Percentiles rank a stretch among this genome's conserved stretches.
Evolutionary conservation across 2,797 vertebrate species (phyloP).

Genomic region (Lepidocolaptes lacrymiger): DNA sequence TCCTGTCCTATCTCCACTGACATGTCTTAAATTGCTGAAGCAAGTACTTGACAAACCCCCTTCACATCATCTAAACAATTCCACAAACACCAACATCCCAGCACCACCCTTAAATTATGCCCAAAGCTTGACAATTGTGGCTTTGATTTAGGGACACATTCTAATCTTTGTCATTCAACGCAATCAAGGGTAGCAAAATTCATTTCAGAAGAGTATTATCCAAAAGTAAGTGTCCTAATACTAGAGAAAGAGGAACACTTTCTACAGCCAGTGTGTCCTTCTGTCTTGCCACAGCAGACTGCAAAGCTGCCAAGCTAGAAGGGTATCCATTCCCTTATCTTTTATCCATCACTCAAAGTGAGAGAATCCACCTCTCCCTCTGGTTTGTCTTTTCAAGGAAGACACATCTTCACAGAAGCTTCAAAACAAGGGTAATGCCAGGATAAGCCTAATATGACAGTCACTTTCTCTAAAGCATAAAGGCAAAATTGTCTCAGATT

Average conservation of each 20-base stretch:
- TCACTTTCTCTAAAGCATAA: accelerated
- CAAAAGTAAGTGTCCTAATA: neutral
- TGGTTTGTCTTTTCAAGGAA: neutral
- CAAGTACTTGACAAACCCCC: neutral
- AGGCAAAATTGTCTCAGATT: neutral
- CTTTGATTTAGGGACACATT: neutral
- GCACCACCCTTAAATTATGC: neutral
- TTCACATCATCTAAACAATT: neutral
- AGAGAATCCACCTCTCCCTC: neutral
- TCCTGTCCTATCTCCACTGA: neutral
- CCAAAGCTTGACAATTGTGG: neutral
- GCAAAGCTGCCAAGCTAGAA: neutral
- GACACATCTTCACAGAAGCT: neutral
- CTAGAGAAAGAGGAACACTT: neutral
- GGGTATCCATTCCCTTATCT: neutral
- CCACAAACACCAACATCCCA: neutral
- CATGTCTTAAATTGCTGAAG: neutral
- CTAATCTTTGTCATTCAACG: neutral
- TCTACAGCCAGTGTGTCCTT: neutral
- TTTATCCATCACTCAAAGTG: neutral
- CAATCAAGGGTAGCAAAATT: neutral
- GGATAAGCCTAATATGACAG: neutral
- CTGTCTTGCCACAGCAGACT: neutral
- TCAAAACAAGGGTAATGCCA: neutral
- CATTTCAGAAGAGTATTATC: neutral